Evolutionary conservation across 2,113 vertebrate species (phyloP), one percentile per base, ranked within the genome.

Genomic region (Callopanchax toddi): DNA sequence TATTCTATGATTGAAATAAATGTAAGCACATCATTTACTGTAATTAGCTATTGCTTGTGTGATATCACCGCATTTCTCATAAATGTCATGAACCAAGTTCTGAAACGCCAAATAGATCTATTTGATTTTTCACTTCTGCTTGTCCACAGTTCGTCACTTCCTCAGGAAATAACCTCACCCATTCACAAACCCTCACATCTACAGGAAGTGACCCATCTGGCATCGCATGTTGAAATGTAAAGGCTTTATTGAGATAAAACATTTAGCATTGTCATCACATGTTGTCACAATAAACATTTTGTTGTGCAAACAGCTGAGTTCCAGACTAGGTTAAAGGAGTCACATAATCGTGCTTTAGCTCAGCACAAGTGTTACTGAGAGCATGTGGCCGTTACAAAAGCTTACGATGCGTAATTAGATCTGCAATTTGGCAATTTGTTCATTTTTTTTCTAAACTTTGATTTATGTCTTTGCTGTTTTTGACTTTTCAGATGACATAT

Each of bases 221-320:
- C 10, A 4, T 0, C 0, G 17, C n/a, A 2, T 18, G 16, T 3
- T 51, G 16, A 29, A n/a, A 11, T 8, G 4, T 36, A 37, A 6
- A 22, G 0, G 11, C 15, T 20, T 17, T 21, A 11, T 6, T 11
- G 10, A 51, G 20, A 68, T 59, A 60, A 42, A 10, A 57, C 55
- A 62, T 53, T 73, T 70, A 43, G 26, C 56, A 36, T 55, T 62
- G 34, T 76, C 55, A 57, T 53, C 42, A 3, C 12, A 2, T 71
- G 71, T 81, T 79, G 68, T 55, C 71, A 81, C 66, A 76, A 78
- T 61, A 86, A 52, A 3, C 0, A 12, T 20, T 32, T 53, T 83
- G 40, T 76, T 80, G 45, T 42, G 56, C 45, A 50, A 67, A 78
- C 59, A 70, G 46, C 42, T n/a, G 37, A 48, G 39, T n/a, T 20